Evolutionary conservation across 2,888 invertebrate genomes (phyloP), one percentile per base, ranked within the genome.

Genomic region (Polyploca ridens): DNA sequence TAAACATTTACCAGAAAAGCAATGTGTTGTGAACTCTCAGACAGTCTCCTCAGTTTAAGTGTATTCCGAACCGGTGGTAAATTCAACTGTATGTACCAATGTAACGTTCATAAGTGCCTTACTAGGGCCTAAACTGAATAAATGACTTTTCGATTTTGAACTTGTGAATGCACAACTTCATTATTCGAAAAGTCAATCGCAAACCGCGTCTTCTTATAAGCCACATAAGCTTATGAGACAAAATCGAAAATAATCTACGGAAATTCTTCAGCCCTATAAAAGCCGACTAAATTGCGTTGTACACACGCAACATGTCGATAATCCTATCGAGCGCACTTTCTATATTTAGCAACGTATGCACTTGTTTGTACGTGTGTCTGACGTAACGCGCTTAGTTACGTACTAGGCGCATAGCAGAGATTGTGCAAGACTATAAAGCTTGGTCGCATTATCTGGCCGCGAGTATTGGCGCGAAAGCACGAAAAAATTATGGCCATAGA

Each of bases 281-380:
- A 54, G 2, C 54, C 54, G 54, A 54, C 54, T 0, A 19, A 54
- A 54, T 54, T 54, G 19, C 54, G 54, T 54, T 16, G 54, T 54
- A 54, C 19, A 19, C 16, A 54, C 54, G 54, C 54, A 54, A 54
- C 19, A 54, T 54, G 54, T 19, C 54, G 6, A 19, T 54, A 63
- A 63, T 61, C 14, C 19, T 63, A 60, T 62, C 19, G 54, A 54
- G 49, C n/a, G 62, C 64, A 62, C 64, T 63, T 66, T 66, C 69
- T 66, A 69, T 69, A 66, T 66, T 69, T 69, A 69, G 69, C 64
- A 64, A 66, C 66, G 62, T 63, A 66, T 63, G 19, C 63, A 44
- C 61, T 44, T 13, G 41, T 5, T 38, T 46, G 46, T 46, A 46
- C 46, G 46, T 46, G 5, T n/a, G n/a, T 35, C 14, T 63, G 64